These are phyloP conservation scores for Diaphora mendica DNA, from an alignment of 2,888 invertebrate species.

Conservation along the genomic window DNA sequence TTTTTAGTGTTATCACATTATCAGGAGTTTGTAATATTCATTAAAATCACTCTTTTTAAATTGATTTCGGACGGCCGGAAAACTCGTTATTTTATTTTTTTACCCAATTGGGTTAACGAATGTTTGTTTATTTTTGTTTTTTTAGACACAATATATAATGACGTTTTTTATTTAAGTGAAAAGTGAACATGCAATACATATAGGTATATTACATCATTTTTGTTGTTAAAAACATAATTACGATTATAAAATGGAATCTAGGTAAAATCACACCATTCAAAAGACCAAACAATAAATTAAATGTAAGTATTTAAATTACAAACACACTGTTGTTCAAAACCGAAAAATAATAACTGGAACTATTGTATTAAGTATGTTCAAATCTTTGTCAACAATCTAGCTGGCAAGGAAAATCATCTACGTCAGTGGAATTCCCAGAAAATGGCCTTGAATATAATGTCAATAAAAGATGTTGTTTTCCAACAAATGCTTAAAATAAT, in stretches of 20 bases:
- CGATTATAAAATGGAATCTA: background rate
- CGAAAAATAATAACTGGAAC: background rate
- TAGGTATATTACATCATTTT: too few relatives aligned
- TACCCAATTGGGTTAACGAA: too few relatives aligned
- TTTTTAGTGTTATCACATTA: too few relatives aligned
- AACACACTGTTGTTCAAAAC: background rate
- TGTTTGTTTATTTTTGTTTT: too few relatives aligned
- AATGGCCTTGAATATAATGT: background rate
- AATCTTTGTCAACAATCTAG: slow-evolving; percentile 1
- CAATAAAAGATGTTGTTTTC: slow-evolving; percentile 4
- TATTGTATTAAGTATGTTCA: background rate
- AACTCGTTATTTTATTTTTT: too few relatives aligned
- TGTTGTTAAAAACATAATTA: too few relatives aligned
- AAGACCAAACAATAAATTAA: background rate
- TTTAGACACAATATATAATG: too few relatives aligned
- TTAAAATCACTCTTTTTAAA: too few relatives aligned
- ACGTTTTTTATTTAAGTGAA: too few relatives aligned
- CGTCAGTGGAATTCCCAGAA: slow-evolving; percentile 18
- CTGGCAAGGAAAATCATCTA: background rate
- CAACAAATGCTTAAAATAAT: background rate
- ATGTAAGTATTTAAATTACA: background rate
- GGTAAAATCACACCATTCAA: background rate
- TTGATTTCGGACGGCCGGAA: too few relatives aligned
- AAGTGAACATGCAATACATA: too few relatives aligned
- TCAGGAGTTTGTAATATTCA: too few relatives aligned